Percentiles rank a stretch among this genome's conserved stretches.
Conservation (phyloP, 2,797 vertebrate species). For the Schizopygopsis pylzovi region DNA sequence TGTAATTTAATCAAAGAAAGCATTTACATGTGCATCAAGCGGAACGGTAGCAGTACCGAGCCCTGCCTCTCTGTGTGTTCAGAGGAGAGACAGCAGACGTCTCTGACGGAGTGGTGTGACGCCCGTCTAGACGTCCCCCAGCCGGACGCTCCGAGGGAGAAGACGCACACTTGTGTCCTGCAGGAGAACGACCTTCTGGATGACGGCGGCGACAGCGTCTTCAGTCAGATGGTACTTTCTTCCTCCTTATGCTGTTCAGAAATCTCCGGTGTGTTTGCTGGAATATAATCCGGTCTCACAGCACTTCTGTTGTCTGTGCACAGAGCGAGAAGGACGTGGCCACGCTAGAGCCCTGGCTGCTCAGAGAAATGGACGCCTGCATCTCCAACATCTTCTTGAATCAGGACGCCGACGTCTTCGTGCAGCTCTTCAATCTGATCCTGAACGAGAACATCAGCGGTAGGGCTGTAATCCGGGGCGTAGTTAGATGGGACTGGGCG, state of each 20-base stretch:
- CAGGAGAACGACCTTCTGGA: slow-evolving; percentile 76
- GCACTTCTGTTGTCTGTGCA: neutral
- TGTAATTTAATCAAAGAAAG: no score
- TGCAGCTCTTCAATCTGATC: slow-evolving; percentile 92
- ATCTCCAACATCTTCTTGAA: slow-evolving; percentile 89
- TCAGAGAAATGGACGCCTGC: slow-evolving; percentile 92
- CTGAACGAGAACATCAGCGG: slow-evolving; percentile 86
- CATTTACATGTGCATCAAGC: no score
- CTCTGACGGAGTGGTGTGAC: slow-evolving; percentile 86
- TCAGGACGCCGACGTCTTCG: slow-evolving; percentile 87
- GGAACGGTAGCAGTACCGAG: no score
- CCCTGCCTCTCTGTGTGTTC: slow-evolving; percentile 18
- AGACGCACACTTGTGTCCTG: slow-evolving; percentile 59
- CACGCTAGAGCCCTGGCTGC: slow-evolving; percentile 86
- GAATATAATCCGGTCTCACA: neutral
- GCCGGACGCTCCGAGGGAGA: slow-evolving; percentile 69
- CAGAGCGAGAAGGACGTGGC: slow-evolving; percentile 83
- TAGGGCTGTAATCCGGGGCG: neutral
- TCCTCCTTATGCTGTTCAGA: neutral
- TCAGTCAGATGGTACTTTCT: slow-evolving; percentile 80
- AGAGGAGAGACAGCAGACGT: slow-evolving; percentile 87
- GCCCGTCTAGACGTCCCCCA: slow-evolving; percentile 70
- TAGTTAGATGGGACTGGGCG: no score
- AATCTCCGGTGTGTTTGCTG: neutral
- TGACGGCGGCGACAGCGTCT: slow-evolving; percentile 74